Evolutionary conservation across 2,113 vertebrate species (phyloP).

Genomic region (Nansenia antarctica): DNA sequence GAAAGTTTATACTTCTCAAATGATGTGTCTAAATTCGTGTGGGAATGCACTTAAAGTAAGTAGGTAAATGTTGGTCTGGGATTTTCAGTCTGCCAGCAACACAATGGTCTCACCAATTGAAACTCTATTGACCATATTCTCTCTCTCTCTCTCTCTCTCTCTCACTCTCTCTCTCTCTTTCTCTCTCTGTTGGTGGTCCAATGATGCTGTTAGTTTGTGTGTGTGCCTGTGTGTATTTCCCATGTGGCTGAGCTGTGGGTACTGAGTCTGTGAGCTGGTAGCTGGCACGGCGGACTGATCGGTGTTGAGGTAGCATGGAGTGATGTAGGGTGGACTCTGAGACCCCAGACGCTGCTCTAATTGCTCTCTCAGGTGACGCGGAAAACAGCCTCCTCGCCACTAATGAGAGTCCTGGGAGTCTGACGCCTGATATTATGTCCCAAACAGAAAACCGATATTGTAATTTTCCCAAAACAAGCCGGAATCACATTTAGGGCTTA

Average conservation of each 20-base stretch:
- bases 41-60: background rate
- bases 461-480: background rate
- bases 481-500: background rate
- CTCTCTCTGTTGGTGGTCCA: background rate
- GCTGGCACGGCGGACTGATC: too few species aligned
- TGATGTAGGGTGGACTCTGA: background rate
- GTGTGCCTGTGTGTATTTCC: background rate
- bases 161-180: background rate
- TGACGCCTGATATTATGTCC: conserved; percentile 5
- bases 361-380: conserved; percentile 10
- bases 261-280: too few species aligned
- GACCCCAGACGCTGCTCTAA: conserved; percentile 1
- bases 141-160: background rate
- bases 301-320: background rate
- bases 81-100: too few species aligned
- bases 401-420: conserved; percentile 2
- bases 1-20: background rate
- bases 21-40: background rate
- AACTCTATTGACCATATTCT: too few species aligned
- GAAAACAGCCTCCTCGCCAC: conserved; percentile 11
- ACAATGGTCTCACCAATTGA: too few species aligned
- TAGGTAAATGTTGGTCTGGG: background rate
- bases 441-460: background rate
- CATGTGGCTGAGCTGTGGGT: background rate
- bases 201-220: background rate